A percentile compares a stretch with the other conserved stretches of the same genome.
phyloP scores from a whole-genome alignment of 2,113 vertebrate genomes.

The Bungarus multicinctus region DNA sequence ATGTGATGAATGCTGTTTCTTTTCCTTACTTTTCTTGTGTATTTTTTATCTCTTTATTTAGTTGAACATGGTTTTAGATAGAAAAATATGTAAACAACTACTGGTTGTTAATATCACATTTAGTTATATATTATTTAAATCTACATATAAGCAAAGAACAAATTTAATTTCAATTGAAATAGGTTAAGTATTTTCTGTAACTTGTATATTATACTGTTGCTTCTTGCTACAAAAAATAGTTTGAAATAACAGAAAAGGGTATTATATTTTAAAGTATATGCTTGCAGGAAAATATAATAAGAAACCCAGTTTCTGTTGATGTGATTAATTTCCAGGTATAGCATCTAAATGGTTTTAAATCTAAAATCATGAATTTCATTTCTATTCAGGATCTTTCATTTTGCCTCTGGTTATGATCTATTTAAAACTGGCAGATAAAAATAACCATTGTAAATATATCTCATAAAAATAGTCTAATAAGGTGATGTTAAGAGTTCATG shows the following conservation, averaged over 20 bases:
- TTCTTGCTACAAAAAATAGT: not conserved
- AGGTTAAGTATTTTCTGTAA: not conserved
- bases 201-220: not conserved
- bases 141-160: conserved; percentile 15
- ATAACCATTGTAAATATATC: not conserved
- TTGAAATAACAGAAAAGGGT: not conserved
- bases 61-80: not conserved
- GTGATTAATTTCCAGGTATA: not conserved
- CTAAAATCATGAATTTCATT: not conserved
- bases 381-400: not conserved
- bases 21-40: not conserved
- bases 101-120: conserved; percentile 1
- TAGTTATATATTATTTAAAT: conserved; percentile 20
- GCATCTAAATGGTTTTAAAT: not conserved
- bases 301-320: not conserved
- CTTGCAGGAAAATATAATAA: not conserved
- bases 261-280: not conserved
- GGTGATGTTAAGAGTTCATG: not conserved
- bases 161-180: conserved; percentile 46
- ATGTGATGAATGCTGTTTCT: not conserved
- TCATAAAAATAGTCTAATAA: not conserved
- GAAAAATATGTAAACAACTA: not conserved
- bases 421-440: conserved; percentile 13
- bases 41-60: not conserved
- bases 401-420: not conserved